Evolutionary conservation across 1,140 invertebrate species (phyloP).

Genomic region (Metaphire vulgaris): DNA sequence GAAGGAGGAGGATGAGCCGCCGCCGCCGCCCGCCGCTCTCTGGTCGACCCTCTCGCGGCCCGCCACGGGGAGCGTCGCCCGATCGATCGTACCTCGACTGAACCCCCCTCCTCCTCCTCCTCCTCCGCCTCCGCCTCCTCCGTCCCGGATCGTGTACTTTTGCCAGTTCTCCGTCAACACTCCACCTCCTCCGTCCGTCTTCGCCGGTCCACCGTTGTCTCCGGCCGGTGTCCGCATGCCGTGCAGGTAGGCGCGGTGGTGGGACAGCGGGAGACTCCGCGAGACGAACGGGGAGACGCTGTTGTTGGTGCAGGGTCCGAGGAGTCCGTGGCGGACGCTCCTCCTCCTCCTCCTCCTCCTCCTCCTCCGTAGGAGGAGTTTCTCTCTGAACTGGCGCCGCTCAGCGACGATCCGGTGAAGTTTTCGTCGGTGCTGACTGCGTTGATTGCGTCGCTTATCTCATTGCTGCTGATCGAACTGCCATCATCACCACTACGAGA

Average conservation of each 20-base stretch:
- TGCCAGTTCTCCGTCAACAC: constrained; percentile 32
- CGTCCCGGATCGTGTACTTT: constrained; percentile 30
- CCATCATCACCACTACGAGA: constrained; percentile 61
- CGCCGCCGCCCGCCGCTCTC: no score
- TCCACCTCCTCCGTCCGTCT: constrained; percentile 1
- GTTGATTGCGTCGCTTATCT: constrained; percentile 57
- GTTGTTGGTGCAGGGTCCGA: constrained; percentile 28
- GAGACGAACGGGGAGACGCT: background rate
- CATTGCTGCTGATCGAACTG: constrained; percentile 58
- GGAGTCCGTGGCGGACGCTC: constrained; percentile 46
- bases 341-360: no score
- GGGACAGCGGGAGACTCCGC: background rate
- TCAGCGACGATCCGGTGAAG: constrained; percentile 52
- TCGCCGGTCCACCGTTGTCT: background rate
- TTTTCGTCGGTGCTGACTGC: constrained; percentile 59
- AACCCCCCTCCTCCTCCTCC: background rate
- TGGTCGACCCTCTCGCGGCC: background rate
- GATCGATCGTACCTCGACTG: background rate
- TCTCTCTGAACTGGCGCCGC: constrained; percentile 40
- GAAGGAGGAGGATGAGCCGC: no score
- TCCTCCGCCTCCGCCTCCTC: constrained; percentile 4
- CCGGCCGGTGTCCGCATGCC: background rate
- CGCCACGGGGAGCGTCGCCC: background rate
- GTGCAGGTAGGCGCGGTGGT: background rate
- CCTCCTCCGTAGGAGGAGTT: constrained; percentile 51